Evolutionary conservation across 2,797 vertebrate species (phyloP).

Genomic region (Typhlichthys eigenmanni): DNA sequence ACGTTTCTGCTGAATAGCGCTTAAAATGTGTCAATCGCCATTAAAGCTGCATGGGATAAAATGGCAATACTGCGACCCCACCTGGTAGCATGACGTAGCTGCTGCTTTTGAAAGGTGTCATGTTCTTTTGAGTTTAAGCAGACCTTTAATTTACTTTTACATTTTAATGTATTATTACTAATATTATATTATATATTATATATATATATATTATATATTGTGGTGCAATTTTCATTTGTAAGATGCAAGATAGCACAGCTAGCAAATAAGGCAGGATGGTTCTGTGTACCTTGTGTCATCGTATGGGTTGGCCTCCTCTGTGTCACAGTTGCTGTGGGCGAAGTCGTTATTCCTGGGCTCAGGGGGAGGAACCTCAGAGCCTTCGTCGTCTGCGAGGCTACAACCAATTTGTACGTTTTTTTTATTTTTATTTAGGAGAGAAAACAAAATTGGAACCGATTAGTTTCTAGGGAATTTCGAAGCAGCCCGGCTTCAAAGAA

Average conservation of each 20-base stretch:
- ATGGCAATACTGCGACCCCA: too few relatives aligned
- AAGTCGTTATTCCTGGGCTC: conserved; percentile 38
- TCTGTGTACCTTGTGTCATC: conserved; percentile 45
- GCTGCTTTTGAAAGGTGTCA: too few relatives aligned
- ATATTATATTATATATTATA: too few relatives aligned
- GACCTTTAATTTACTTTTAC: too few relatives aligned
- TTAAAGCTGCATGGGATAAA: too few relatives aligned
- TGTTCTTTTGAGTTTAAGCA: too few relatives aligned
- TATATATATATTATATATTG: too few relatives aligned
- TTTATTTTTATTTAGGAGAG: neutral
- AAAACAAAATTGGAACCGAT: neutral
- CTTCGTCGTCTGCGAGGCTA: conserved; percentile 38
- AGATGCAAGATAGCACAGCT: neutral
- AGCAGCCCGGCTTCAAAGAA: neutral
- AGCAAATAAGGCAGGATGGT: neutral
- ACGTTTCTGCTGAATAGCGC: too few relatives aligned
- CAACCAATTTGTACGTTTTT: neutral
- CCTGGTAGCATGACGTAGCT: too few relatives aligned
- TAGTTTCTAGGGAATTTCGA: neutral
- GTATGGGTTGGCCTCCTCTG: conserved; percentile 54
- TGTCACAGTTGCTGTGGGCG: conserved; percentile 59
- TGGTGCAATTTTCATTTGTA: too few relatives aligned
- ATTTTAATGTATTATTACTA: too few relatives aligned
- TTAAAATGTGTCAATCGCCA: too few relatives aligned
- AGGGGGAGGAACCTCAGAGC: conserved; percentile 20